phyloP scores from a whole-genome alignment of 2,797 vertebrate genomes.

The Micromesistius poutassou region DNA sequence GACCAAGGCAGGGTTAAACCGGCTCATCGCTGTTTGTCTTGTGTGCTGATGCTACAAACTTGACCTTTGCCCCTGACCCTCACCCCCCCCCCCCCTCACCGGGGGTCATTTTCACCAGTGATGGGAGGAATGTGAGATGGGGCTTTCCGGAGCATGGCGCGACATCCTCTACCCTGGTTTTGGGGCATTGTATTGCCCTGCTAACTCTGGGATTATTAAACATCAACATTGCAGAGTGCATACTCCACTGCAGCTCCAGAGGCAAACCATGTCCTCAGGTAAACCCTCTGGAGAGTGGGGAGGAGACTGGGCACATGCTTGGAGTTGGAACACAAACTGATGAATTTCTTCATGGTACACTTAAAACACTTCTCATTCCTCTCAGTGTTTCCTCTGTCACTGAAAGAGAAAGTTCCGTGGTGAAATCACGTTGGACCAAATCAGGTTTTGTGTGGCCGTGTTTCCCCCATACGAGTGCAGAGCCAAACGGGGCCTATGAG shows the following conservation, averaged over 20 bases:
- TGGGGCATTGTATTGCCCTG: slow-evolving; percentile 21
- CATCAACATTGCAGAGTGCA: slow-evolving; percentile 39
- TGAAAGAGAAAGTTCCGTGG: neutral
- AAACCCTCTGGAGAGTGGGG: slow-evolving; percentile 35
- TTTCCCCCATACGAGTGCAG: slow-evolving; percentile 43
- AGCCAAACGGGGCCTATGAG: slow-evolving; percentile 65
- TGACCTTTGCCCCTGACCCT: slow-evolving; percentile 45
- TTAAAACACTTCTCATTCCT: neutral
- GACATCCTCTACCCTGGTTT: slow-evolving; percentile 46
- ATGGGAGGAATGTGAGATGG: slow-evolving; percentile 34
- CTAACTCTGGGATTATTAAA: slow-evolving; percentile 35
- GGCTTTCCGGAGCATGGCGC: slow-evolving; percentile 41
- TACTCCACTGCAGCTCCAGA: slow-evolving; percentile 46
- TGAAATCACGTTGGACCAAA: slow-evolving; percentile 21
- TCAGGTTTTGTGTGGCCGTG: slow-evolving; percentile 45
- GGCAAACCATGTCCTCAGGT: slow-evolving; percentile 49
- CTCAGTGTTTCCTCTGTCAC: neutral
- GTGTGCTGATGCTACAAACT: slow-evolving; percentile 34
- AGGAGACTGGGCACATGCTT: neutral
- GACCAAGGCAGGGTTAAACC: slow-evolving; percentile 28
- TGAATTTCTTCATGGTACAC: neutral
- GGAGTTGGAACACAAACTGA: neutral
- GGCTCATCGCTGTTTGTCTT: slow-evolving; percentile 42
- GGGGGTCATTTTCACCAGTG: slow-evolving; percentile 40
- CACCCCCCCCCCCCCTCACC: slow-evolving; percentile 27